Evolutionary conservation across 2,797 vertebrate genomes (phyloP).

Genomic region (Betta splendens): DNA sequence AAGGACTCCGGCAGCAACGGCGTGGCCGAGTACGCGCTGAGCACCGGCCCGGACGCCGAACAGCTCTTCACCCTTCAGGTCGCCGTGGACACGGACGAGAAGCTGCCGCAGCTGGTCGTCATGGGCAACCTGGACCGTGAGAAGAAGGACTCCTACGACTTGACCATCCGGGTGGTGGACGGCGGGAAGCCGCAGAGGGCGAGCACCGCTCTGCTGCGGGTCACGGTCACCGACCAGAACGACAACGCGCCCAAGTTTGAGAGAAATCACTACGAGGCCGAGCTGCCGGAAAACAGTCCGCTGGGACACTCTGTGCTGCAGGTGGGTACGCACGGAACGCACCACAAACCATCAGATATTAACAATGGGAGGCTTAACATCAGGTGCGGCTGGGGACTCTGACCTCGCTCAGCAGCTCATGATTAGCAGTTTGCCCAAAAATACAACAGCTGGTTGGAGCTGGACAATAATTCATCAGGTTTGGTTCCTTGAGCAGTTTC

Average conservation of each 20-base stretch:
- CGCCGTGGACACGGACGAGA: constrained; percentile 90
- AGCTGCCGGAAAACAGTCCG: constrained; percentile 92
- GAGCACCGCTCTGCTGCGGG: constrained; percentile 92
- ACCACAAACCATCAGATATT: too few species aligned
- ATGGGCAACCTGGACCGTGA: constrained; percentile 95
- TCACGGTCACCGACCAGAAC: constrained; percentile 94
- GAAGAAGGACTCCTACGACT: constrained; percentile 94
- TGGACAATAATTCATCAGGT: too few species aligned
- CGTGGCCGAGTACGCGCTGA: constrained; percentile 91
- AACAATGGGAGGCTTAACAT: too few species aligned
- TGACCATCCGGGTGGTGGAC: constrained; percentile 94
- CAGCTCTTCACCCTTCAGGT: constrained; percentile 94
- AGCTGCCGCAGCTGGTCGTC: constrained; percentile 93
- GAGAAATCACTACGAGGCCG: constrained; percentile 88
- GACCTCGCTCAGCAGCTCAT: too few species aligned
- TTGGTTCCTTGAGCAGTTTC: background rate
- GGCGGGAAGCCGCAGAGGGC: constrained; percentile 88
- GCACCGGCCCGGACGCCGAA: constrained; percentile 84
- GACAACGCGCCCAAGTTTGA: constrained; percentile 95
- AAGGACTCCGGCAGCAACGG: constrained; percentile 89
- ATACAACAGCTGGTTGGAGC: too few species aligned
- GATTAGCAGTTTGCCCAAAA: too few species aligned
- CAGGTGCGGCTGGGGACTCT: too few species aligned
- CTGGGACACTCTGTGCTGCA: constrained; percentile 95
- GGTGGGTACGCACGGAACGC: constrained; percentile 79